These are phyloP conservation scores for Drosophila lini DNA, from an alignment of 1,140 invertebrate genomes.

Conservation along the genomic window DNA sequence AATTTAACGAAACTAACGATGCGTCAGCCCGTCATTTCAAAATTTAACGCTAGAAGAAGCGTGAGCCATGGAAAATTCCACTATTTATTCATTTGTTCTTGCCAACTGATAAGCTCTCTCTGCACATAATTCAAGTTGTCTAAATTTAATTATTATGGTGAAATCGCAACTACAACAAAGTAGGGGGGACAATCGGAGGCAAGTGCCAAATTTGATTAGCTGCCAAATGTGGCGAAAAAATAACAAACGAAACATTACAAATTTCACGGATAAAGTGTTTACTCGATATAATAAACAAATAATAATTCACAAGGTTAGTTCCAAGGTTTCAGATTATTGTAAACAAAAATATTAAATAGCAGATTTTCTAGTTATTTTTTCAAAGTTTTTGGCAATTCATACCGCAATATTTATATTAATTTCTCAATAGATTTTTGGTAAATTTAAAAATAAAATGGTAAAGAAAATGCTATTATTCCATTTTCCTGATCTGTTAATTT, in stretches of 20 bases:
- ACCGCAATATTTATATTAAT: too few relatives aligned
- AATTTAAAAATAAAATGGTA: too few relatives aligned
- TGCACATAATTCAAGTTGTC: slow-evolving; percentile 3
- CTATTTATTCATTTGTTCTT: slow-evolving; percentile 9
- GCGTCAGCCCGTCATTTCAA: slow-evolving; percentile 29
- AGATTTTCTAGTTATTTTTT: too few relatives aligned
- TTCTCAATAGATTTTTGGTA: too few relatives aligned
- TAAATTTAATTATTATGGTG: slow-evolving; percentile 8
- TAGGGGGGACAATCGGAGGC: background rate
- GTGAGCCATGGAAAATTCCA: slow-evolving; percentile 37
- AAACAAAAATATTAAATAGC: too few relatives aligned
- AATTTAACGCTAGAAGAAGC: slow-evolving; percentile 13
- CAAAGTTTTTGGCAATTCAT: too few relatives aligned
- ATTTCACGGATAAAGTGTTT: background rate
- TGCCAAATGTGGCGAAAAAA: slow-evolving; percentile 21
- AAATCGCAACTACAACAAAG: slow-evolving; percentile 13
- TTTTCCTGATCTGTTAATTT: too few relatives aligned
- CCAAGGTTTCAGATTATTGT: background rate
- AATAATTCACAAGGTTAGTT: background rate
- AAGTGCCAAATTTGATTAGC: slow-evolving; percentile 30
- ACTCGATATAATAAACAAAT: background rate
- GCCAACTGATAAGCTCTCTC: slow-evolving; percentile 17
- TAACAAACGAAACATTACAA: background rate
- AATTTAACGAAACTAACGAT: slow-evolving; percentile 32
- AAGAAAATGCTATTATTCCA: too few relatives aligned